These are phyloP conservation scores for Tethya wilhelma DNA, from an alignment of 37 sponge, comb jelly and placozoan species.

Conservation along the genomic window DNA sequence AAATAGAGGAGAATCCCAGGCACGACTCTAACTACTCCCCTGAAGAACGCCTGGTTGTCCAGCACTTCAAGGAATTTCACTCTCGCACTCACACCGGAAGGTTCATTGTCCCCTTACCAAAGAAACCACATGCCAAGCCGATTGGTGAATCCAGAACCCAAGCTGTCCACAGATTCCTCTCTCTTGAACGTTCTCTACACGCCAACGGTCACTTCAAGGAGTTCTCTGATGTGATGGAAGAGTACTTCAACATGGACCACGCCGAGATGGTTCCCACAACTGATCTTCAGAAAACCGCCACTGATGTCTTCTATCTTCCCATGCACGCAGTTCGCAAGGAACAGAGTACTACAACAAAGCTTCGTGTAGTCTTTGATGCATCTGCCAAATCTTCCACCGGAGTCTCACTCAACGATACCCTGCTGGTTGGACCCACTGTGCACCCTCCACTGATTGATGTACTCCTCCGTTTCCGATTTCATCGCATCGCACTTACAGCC, in stretches of 20 bases:
- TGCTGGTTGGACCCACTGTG: slow-evolving; percentile 18
- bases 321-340: slow-evolving; percentile 20
- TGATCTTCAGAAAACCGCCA: background rate
- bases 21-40: background rate
- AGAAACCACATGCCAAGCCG: background rate
- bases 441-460: slow-evolving; percentile 13
- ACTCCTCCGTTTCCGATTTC: slow-evolving; percentile 11
- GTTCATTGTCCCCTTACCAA: slow-evolving; percentile 5
- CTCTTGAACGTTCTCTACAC: slow-evolving; percentile 17
- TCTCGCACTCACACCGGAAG: too few species aligned
- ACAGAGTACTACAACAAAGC: slow-evolving; percentile 15
- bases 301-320: slow-evolving; percentile 28
- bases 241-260: background rate
- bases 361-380: slow-evolving; percentile 28
- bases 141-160: slow-evolving; percentile 16
- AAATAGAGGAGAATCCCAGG: too few species aligned
- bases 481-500: slow-evolving; percentile 12
- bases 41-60: slow-evolving; percentile 4
- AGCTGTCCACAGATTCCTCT: slow-evolving; percentile 18
- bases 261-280: background rate
- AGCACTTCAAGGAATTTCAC: slow-evolving; percentile 23
- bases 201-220: slow-evolving; percentile 12
- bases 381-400: slow-evolving; percentile 17
- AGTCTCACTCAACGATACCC: slow-evolving; percentile 1
- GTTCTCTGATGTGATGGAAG: slow-evolving; percentile 6